phyloP scores from a whole-genome alignment of 1,140 invertebrate genomes.

The Neoseiulus cucumeris region DNA sequence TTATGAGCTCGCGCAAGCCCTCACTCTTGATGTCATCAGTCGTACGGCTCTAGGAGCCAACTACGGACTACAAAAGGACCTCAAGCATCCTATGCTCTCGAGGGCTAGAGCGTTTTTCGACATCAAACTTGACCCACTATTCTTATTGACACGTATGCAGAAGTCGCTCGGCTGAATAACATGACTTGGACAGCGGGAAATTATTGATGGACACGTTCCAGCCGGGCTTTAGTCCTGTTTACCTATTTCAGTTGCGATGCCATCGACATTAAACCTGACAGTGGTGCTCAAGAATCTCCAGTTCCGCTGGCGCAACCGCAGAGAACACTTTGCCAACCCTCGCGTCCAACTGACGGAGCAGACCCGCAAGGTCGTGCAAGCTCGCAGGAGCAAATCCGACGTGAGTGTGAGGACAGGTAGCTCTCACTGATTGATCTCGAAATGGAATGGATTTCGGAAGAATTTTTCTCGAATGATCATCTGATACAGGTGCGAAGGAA shows the following conservation, averaged over 20 bases:
- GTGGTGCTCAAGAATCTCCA: neutral
- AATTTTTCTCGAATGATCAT: too few relatives aligned
- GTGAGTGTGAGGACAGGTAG: neutral
- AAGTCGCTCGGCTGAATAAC: neutral
- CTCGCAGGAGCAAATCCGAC: neutral
- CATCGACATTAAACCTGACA: neutral
- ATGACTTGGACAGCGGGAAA: neutral
- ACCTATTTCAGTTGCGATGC: neutral
- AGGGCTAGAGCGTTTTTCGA: neutral
- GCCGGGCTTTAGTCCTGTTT: neutral
- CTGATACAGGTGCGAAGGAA: slow-evolving; percentile 8
- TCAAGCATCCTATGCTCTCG: neutral
- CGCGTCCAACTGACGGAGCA: neutral
- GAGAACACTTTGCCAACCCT: neutral
- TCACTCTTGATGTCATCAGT: slow-evolving; percentile 31
- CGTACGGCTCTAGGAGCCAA: neutral
- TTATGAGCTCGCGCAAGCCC: slow-evolving; percentile 24
- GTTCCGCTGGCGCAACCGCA: neutral
- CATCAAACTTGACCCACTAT: neutral
- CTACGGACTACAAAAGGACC: neutral
- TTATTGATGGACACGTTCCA: neutral
- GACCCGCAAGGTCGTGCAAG: neutral
- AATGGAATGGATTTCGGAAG: too few relatives aligned
- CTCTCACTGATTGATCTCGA: neutral
- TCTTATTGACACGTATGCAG: neutral